Percentiles rank a stretch among this genome's conserved stretches.
These are phyloP conservation scores for Alligator sinensis DNA, from an alignment of 2,113 vertebrate species.

Conservation along the genomic window DNA sequence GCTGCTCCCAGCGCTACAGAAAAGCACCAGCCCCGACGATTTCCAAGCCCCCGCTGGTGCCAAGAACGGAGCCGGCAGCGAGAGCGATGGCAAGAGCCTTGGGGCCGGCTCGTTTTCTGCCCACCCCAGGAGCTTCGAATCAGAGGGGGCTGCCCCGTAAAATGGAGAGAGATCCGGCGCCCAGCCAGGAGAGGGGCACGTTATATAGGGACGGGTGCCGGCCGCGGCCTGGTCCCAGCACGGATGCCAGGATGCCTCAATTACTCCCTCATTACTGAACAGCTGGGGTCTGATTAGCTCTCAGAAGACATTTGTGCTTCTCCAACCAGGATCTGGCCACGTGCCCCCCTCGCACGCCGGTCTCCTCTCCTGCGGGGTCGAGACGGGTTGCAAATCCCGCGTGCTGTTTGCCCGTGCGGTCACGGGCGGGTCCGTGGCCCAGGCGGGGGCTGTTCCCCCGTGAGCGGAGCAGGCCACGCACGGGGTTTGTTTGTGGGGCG, in stretches of 20 bases:
- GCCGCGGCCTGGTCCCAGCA: not conserved
- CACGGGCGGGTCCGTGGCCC: not conserved
- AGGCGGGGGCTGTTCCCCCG: not conserved
- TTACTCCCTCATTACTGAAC: conserved; percentile 75
- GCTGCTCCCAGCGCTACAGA: conserved; percentile 37
- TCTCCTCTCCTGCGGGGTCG: conserved; percentile 14
- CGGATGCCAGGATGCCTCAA: conserved; percentile 41
- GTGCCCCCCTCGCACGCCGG: conserved; percentile 12
- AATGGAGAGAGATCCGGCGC: not conserved
- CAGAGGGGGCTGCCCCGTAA: conserved; percentile 29
- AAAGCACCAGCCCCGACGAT: conserved; percentile 55
- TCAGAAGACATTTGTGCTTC: conserved; percentile 67
- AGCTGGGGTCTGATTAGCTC: conserved; percentile 72
- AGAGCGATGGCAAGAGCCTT: not conserved
- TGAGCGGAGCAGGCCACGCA: no score
- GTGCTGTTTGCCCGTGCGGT: not conserved
- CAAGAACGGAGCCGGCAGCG: conserved; percentile 67
- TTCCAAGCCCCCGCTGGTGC: conserved; percentile 48
- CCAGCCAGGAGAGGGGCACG: not conserved
- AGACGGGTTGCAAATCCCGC: not conserved
- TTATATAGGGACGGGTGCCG: conserved; percentile 41
- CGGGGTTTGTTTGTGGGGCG: no score
- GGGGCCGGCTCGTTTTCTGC: conserved; percentile 61
- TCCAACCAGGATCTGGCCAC: conserved; percentile 53
- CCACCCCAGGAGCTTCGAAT: conserved; percentile 62